A percentile compares a stretch with the other conserved stretches of the same genome.
These are phyloP conservation scores for Zootermopsis nevadensis DNA, from an alignment of 2,888 invertebrate genomes.

Conservation along the genomic window DNA sequence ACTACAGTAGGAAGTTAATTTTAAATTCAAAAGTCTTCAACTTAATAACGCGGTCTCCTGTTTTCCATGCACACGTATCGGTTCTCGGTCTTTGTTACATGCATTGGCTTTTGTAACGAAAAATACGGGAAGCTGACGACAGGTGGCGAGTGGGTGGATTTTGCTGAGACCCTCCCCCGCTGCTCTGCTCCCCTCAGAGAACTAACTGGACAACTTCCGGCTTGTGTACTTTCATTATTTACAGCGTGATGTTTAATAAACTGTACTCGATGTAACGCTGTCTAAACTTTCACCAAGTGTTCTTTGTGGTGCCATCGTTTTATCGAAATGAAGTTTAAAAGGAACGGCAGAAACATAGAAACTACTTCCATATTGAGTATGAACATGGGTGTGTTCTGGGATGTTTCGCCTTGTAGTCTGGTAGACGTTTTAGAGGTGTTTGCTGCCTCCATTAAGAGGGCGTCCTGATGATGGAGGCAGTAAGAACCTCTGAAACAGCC, in stretches of 20 bases:
- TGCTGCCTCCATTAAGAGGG: too few species aligned
- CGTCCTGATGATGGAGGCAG: too few species aligned
- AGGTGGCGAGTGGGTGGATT: conserved; percentile 34
- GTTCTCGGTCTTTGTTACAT: background rate
- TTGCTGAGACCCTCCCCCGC: background rate
- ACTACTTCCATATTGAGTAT: too few species aligned
- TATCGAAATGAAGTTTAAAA: too few species aligned
- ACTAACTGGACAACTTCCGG: conserved; percentile 43
- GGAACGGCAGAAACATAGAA: too few species aligned
- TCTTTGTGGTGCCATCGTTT: too few species aligned
- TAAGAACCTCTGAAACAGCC: too few species aligned
- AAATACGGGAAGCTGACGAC: background rate
- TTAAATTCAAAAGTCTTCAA: background rate
- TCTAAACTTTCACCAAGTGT: too few species aligned
- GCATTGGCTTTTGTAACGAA: background rate
- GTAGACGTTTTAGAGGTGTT: too few species aligned
- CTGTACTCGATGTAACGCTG: background rate
- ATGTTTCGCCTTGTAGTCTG: too few species aligned
- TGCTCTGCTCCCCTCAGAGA: background rate
- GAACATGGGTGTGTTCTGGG: too few species aligned
- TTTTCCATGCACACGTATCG: background rate
- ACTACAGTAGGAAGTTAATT: conserved; percentile 1
- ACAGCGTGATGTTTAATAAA: conserved; percentile 26
- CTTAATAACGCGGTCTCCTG: background rate
- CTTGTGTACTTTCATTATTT: conserved; percentile 37